These are phyloP conservation scores for Amphipoea lucens DNA, from an alignment of 2,888 invertebrate species.

Conservation along the genomic window DNA sequence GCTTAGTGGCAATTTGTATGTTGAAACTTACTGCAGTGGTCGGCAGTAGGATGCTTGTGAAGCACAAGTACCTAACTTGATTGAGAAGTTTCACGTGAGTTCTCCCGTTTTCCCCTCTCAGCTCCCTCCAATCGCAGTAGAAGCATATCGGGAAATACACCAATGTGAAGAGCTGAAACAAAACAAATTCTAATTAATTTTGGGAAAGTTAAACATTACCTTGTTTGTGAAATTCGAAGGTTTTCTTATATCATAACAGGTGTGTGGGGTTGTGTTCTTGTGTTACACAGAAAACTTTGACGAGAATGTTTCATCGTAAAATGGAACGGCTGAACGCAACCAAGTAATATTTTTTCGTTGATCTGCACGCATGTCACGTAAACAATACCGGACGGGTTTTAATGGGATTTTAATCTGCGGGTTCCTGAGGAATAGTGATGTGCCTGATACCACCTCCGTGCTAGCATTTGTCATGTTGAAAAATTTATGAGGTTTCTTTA, in stretches of 20 bases:
- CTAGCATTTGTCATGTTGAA: conserved; percentile 21
- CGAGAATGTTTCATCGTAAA: conserved; percentile 39
- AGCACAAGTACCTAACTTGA: conserved; percentile 75
- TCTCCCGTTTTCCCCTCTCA: conserved; percentile 66
- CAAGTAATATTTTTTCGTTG: conserved; percentile 54
- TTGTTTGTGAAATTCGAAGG: conserved; percentile 33
- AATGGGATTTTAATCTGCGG: conserved; percentile 59
- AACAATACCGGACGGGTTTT: conserved; percentile 60
- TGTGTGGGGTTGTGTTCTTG: conserved; percentile 26
- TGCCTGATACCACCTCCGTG: conserved; percentile 11
- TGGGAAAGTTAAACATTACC: conserved; percentile 10
- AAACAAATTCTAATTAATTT: conserved; percentile 48
- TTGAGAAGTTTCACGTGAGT: conserved; percentile 75
- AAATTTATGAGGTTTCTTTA: conserved; percentile 6
- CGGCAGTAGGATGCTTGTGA: conserved; percentile 81
- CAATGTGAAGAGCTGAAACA: conserved; percentile 77
- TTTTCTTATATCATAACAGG: conserved; percentile 36
- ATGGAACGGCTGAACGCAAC: conserved; percentile 25
- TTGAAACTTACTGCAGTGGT: conserved; percentile 78
- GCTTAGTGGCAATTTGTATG: conserved; percentile 50
- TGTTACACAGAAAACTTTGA: conserved; percentile 32
- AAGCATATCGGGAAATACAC: conserved; percentile 78
- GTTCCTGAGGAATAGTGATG: conserved; percentile 48
- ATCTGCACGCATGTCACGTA: conserved; percentile 54
- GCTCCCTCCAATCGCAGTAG: conserved; percentile 81